phyloP scores from a whole-genome alignment of 2,797 vertebrate species.

The Acanthurus leucopareius region DNA sequence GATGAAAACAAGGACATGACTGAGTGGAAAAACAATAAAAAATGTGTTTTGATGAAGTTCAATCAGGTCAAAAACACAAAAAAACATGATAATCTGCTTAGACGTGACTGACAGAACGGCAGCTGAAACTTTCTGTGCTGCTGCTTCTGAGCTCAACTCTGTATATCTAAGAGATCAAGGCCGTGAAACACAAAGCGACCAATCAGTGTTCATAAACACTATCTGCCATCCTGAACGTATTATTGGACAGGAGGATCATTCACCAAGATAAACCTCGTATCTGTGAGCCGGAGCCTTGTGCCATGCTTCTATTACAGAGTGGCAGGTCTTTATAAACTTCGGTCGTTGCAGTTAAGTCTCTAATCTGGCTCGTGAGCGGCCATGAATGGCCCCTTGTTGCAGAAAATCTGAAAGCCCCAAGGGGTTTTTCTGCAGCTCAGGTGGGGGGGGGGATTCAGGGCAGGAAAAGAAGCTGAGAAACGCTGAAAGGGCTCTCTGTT shows the following conservation, averaged over 20 bases:
- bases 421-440: conserved; percentile 63
- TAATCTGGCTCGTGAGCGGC: conserved; percentile 63
- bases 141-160: background rate
- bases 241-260: conserved; percentile 39
- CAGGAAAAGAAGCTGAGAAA: conserved; percentile 75
- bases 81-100: background rate
- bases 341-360: conserved; percentile 55
- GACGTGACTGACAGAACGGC: background rate
- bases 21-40: background rate
- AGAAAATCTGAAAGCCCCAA: conserved; percentile 38
- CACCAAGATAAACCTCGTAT: conserved; percentile 24
- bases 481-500: conserved; percentile 92
- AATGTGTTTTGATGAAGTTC: background rate
- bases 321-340: conserved; percentile 59
- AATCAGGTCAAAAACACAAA: background rate
- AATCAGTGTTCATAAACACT: conserved; percentile 26
- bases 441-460: conserved; percentile 77
- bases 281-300: conserved; percentile 14
- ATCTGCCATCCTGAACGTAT: conserved; percentile 15
- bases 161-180: background rate
- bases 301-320: conserved; percentile 39
- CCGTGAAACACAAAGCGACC: conserved; percentile 15
- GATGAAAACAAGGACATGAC: background rate
- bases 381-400: conserved; percentile 90
- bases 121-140: background rate